These are phyloP conservation scores for Zeugodacus cucurbitae DNA, from an alignment of 1,140 invertebrate genomes.

Conservation along the genomic window DNA sequence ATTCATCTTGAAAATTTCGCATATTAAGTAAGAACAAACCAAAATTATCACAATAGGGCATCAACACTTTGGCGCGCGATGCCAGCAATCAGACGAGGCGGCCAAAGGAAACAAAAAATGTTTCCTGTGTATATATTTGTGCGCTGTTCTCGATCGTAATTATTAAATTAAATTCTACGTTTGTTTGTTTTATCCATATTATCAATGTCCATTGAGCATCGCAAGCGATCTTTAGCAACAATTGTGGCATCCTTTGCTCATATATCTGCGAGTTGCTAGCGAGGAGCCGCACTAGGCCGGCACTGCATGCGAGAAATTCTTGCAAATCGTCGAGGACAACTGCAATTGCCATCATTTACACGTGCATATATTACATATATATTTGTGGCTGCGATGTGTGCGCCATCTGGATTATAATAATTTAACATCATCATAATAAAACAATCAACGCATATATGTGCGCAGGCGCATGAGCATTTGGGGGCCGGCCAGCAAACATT, in stretches of 20 bases:
- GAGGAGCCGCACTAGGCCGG: background rate
- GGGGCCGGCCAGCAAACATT: background rate
- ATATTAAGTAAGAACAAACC: constrained; percentile 48
- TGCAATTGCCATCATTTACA: constrained; percentile 25
- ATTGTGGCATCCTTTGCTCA: constrained; percentile 53
- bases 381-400: background rate
- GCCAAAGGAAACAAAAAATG: background rate
- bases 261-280: constrained; percentile 57
- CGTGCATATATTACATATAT: background rate
- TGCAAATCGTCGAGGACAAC: constrained; percentile 15
- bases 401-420: constrained; percentile 62
- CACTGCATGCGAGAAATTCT: constrained; percentile 26
- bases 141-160: constrained; percentile 42
- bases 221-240: constrained; percentile 24
- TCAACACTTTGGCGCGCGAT: constrained; percentile 40
- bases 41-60: constrained; percentile 48
- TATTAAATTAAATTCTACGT: constrained; percentile 45
- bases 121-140: background rate
- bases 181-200: constrained; percentile 43
- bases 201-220: constrained; percentile 45
- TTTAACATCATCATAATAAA: constrained; percentile 67
- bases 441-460: constrained; percentile 58
- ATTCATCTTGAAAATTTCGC: constrained; percentile 43
- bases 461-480: constrained; percentile 40
- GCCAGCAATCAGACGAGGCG: background rate